Evolutionary conservation across 2,888 invertebrate genomes (phyloP).

Genomic region (Adelphocoris suturalis): DNA sequence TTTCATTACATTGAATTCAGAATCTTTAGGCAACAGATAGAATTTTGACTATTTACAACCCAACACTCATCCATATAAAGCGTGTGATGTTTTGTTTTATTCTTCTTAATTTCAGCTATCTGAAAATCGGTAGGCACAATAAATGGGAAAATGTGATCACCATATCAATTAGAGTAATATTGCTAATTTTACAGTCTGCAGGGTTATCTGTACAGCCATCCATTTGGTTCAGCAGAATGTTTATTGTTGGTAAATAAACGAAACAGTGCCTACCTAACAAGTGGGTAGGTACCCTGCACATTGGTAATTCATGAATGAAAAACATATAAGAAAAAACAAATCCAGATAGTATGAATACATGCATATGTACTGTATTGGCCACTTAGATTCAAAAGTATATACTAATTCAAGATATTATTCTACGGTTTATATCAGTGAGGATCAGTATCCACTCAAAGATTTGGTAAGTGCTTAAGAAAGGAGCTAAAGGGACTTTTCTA

Average conservation of each 20-base stretch:
- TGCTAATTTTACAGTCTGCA: too few relatives aligned
- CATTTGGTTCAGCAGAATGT: background rate
- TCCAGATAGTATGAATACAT: background rate
- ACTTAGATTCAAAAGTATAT: too few relatives aligned
- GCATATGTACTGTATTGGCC: background rate
- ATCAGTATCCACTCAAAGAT: too few relatives aligned
- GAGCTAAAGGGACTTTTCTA: too few relatives aligned
- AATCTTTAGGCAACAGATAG: background rate
- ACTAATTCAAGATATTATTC: too few relatives aligned
- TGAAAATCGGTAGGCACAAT: background rate
- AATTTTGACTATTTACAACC: background rate
- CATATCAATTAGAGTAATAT: too few relatives aligned
- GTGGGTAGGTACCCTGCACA: background rate
- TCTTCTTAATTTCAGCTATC: background rate
- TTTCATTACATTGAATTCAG: background rate
- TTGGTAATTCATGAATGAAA: background rate
- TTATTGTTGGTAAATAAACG: background rate
- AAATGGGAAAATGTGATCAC: too few relatives aligned
- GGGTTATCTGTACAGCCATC: background rate
- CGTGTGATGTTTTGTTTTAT: background rate
- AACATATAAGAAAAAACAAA: background rate
- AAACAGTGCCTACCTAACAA: too few relatives aligned
- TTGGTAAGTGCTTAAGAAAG: too few relatives aligned
- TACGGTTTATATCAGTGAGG: too few relatives aligned
- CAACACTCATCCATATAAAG: background rate